Conservation (phyloP, 1,140 invertebrate genomes). For the Papilio polytes region DNA sequence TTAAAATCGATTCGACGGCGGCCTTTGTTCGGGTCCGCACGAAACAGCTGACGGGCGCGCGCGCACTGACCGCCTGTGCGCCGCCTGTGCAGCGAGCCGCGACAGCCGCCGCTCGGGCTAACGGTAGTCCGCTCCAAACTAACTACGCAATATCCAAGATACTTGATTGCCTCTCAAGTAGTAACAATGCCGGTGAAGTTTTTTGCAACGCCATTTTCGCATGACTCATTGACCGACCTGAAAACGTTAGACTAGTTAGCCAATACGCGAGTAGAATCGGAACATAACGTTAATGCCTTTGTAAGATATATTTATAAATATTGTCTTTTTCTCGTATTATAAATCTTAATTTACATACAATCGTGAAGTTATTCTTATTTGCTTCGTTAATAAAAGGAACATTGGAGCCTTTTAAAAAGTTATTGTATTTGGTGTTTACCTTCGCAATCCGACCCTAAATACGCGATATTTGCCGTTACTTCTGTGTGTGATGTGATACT, state of each 20-base stretch:
- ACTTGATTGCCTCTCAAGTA: background rate
- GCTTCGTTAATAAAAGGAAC: background rate
- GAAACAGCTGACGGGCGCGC: constrained; percentile 32
- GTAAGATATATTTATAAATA: background rate
- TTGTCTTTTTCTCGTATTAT: background rate
- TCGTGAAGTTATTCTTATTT: background rate
- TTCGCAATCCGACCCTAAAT: too few relatives aligned
- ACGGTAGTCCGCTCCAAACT: constrained; percentile 20
- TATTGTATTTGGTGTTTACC: background rate
- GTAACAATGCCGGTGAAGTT: constrained; percentile 9
- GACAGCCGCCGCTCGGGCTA: background rate
- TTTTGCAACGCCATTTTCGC: constrained; percentile 3
- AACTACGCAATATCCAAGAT: constrained; percentile 34
- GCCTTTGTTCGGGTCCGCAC: constrained; percentile 17
- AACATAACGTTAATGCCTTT: background rate
- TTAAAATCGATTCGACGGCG: constrained; percentile 11
- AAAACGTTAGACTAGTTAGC: constrained; percentile 5
- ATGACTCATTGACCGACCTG: constrained; percentile 25
- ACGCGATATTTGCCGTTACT: too few relatives aligned
- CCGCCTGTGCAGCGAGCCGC: constrained; percentile 17
- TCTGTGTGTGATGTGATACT: background rate
- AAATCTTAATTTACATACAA: too few relatives aligned
- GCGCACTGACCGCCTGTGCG: constrained; percentile 6
- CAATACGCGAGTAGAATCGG: background rate
- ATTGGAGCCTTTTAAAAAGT: background rate